Conservation (phyloP, 1,140 invertebrate species). For the Oncopeltus fasciatus region DNA sequence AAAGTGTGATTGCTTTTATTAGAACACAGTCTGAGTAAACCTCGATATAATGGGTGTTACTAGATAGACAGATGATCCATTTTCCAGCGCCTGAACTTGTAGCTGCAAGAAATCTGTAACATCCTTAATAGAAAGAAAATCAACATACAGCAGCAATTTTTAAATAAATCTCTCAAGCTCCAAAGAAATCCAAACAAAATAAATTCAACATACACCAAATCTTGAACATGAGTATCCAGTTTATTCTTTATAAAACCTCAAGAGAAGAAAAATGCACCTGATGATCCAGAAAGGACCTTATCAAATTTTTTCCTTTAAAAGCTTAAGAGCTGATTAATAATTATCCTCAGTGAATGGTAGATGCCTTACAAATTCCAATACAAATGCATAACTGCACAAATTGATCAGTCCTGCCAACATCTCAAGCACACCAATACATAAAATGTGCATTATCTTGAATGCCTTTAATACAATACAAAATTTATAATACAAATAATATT, state of each 20-base stretch:
- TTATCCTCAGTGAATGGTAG: conserved; percentile 20
- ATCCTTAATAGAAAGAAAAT: neutral
- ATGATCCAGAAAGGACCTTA: neutral
- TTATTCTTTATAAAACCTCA: neutral
- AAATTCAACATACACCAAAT: neutral
- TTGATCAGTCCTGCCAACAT: too few species aligned
- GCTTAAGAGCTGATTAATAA: neutral
- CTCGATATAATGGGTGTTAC: neutral
- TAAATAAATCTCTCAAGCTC: neutral
- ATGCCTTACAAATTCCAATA: neutral
- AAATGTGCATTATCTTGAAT: too few species aligned
- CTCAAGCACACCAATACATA: too few species aligned
- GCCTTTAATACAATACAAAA: too few species aligned
- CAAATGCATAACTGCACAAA: too few species aligned
- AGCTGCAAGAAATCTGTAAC: neutral
- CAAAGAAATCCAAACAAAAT: neutral
- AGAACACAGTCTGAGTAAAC: neutral
- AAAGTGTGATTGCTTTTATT: neutral
- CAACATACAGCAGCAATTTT: neutral
- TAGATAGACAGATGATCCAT: neutral
- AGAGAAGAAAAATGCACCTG: conserved; percentile 22
- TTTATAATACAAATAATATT: too few species aligned
- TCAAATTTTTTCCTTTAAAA: neutral
- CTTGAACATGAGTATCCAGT: neutral
- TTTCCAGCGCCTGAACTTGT: neutral